Evolutionary conservation across 2,113 vertebrate genomes (phyloP).

Genomic region (Noctilio leporinus): DNA sequence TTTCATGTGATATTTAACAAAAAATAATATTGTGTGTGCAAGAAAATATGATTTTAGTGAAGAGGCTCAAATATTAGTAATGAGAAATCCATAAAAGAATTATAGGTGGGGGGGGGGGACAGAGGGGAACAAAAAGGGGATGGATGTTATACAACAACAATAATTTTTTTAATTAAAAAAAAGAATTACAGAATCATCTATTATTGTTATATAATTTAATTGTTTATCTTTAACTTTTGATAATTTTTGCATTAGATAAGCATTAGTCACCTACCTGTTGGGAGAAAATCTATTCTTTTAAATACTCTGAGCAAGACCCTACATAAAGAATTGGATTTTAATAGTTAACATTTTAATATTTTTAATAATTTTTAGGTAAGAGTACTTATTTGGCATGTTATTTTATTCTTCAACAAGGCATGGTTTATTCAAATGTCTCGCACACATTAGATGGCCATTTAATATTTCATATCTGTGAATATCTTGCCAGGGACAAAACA

Average conservation of each 20-base stretch:
- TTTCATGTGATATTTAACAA: not conserved
- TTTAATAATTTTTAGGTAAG: not conserved
- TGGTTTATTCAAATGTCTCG: not conserved
- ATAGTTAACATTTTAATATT: not conserved
- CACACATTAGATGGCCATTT: not conserved
- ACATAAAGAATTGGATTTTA: not conserved
- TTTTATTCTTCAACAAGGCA: not conserved
- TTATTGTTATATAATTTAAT: not conserved
- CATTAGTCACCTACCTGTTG: not conserved
- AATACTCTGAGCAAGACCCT: not conserved
- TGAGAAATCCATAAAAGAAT: not conserved
- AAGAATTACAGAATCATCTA: not conserved
- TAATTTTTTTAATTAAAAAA: too few species aligned
- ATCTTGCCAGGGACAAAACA: not conserved
- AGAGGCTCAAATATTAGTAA: not conserved
- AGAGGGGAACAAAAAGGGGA: too few species aligned
- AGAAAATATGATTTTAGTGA: not conserved
- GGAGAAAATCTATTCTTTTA: not conserved
- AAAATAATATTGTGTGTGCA: not conserved
- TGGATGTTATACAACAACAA: too few species aligned
- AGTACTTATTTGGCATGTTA: not conserved
- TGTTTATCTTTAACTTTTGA: not conserved
- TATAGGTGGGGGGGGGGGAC: too few species aligned
- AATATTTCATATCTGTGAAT: not conserved
- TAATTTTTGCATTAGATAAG: not conserved